Evolutionary conservation across 2,888 invertebrate genomes (phyloP).

Genomic region (Protophormia terraenovae): DNA sequence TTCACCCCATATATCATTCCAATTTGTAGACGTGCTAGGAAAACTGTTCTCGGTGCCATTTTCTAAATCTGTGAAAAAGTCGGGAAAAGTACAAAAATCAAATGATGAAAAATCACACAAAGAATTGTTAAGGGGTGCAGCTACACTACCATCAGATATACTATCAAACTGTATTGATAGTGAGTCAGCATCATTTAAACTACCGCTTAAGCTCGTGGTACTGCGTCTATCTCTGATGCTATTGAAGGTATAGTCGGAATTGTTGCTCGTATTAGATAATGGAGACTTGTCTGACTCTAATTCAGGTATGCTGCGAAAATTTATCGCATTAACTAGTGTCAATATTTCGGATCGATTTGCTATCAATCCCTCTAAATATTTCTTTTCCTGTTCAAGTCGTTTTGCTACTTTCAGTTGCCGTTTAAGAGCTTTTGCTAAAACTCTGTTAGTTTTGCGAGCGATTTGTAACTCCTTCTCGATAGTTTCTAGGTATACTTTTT

Average conservation of each 20-base stretch:
- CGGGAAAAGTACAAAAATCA: constrained; percentile 71
- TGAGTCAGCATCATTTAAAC: constrained; percentile 65
- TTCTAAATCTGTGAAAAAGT: constrained; percentile 76
- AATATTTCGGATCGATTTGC: constrained; percentile 83
- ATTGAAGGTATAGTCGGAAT: background rate
- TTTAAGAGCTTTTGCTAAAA: constrained; percentile 81
- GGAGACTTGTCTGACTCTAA: background rate
- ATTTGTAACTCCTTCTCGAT: constrained; percentile 82
- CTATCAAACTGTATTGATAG: constrained; percentile 62
- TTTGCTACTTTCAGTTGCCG: constrained; percentile 82
- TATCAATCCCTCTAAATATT: constrained; percentile 83
- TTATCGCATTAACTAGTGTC: constrained; percentile 82
- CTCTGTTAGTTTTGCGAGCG: constrained; percentile 81
- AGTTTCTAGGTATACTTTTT: constrained; percentile 84
- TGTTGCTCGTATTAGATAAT: background rate
- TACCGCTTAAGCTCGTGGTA: constrained; percentile 54
- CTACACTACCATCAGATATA: constrained; percentile 70
- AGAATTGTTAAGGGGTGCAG: constrained; percentile 18
- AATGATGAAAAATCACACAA: constrained; percentile 29
- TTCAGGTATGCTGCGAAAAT: constrained; percentile 29
- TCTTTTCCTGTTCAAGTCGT: constrained; percentile 82
- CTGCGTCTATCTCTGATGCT: constrained; percentile 67
- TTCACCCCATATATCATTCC: constrained; percentile 69
- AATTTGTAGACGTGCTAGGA: constrained; percentile 44
- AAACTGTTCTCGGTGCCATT: background rate